phyloP scores from a whole-genome alignment of 2,888 invertebrate genomes.

The Trissolcus japonicus region DNA sequence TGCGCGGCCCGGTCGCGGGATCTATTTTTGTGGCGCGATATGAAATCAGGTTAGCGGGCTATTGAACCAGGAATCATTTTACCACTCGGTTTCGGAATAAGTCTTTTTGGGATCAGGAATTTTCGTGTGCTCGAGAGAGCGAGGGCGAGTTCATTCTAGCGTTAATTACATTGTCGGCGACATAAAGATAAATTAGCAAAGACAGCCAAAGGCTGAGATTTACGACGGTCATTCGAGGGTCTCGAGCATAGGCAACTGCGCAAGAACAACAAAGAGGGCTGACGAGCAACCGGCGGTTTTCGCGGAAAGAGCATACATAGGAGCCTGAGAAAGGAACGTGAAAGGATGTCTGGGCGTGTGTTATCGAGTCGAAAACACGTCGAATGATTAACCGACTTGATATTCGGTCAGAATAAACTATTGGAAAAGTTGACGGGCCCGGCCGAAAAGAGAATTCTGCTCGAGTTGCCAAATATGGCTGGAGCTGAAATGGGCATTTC shows the following conservation, averaged over 20 bases:
- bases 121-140: conserved; percentile 8
- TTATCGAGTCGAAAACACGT: conserved; percentile 24
- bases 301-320: conserved; percentile 33
- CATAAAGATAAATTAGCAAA: conserved; percentile 48
- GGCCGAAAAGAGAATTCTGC: too few species aligned
- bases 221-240: conserved; percentile 47
- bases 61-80: conserved; percentile 5
- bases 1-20: too few species aligned
- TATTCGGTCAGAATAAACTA: conserved; percentile 7
- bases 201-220: conserved; percentile 41
- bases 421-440: conserved; percentile 8
- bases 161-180: conserved; percentile 54
- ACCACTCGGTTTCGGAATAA: conserved; percentile 10
- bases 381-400: conserved; percentile 23
- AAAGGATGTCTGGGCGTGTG: conserved; percentile 10
- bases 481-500: too few species aligned
- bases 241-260: conserved; percentile 21
- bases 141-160: conserved; percentile 11
- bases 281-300: conserved; percentile 30
- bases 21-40: conserved; percentile 7
- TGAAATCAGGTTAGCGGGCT: conserved; percentile 15
- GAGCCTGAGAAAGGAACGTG: conserved; percentile 26
- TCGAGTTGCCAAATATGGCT: too few species aligned
- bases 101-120: conserved; percentile 11
- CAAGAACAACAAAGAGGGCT: conserved; percentile 35